Percentiles rank a stretch among this genome's conserved stretches.
Evolutionary conservation across 1,140 invertebrate species (phyloP).

Genomic region (Sitophilus oryzae): DNA sequence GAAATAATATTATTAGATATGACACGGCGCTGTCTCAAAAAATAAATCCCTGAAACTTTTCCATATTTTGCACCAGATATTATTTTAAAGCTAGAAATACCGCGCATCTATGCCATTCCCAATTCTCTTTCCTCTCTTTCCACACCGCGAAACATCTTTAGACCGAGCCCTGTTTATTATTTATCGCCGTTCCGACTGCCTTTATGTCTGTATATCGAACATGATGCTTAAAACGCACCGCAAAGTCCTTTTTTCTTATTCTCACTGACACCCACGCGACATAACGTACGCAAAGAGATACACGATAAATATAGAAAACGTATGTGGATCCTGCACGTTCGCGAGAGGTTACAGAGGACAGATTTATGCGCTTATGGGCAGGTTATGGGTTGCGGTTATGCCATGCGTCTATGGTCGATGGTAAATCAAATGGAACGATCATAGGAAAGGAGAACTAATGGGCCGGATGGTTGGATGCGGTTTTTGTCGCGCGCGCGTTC

Average conservation of each 20-base stretch:
- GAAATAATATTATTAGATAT: too few species aligned
- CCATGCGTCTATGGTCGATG: too few species aligned
- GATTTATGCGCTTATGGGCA: not conserved
- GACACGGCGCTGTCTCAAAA: too few species aligned
- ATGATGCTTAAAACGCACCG: constrained; percentile 24
- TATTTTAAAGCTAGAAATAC: too few species aligned
- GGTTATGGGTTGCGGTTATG: not conserved
- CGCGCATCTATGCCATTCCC: too few species aligned
- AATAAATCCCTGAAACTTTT: too few species aligned
- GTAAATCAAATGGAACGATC: too few species aligned
- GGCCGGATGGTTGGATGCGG: too few species aligned
- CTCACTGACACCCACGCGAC: not conserved
- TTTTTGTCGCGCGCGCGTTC: too few species aligned
- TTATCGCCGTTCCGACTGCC: constrained; percentile 31
- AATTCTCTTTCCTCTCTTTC: constrained; percentile 27
- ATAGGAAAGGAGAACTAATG: too few species aligned
- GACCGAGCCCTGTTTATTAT: constrained; percentile 29
- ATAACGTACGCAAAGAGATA: not conserved
- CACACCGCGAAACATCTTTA: constrained; percentile 22
- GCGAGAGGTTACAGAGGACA: not conserved
- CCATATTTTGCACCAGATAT: too few species aligned
- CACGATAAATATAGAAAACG: constrained; percentile 7
- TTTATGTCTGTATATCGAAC: constrained; percentile 29
- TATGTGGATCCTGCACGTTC: not conserved
- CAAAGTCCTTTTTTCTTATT: constrained; percentile 1